These are phyloP conservation scores for Crotophaga sulcirostris DNA, from an alignment of 2,113 vertebrate species.

Conservation along the genomic window DNA sequence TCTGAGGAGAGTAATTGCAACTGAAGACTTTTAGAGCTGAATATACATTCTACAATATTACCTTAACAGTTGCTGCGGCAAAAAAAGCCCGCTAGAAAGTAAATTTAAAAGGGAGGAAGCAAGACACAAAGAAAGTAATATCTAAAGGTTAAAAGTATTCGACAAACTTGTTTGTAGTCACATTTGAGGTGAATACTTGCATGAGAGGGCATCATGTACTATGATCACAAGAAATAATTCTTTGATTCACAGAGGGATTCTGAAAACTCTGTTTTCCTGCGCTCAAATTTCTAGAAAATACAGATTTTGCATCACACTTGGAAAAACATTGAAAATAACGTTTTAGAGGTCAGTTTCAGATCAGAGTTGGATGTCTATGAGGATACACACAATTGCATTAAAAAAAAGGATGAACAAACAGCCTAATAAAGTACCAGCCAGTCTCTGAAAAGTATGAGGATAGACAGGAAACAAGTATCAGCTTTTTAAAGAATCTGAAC, in stretches of 20 bases:
- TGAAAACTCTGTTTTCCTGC: neutral
- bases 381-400: rapidly evolving
- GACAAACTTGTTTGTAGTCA: neutral
- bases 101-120: neutral
- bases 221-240: neutral
- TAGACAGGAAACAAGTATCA: neutral
- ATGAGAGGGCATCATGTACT: neutral
- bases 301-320: neutral
- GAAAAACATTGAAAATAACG: neutral
- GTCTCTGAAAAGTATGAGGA: neutral
- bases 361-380: neutral
- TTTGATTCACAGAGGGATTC: neutral
- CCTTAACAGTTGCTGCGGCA: neutral
- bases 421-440: neutral
- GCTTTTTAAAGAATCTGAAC: neutral
- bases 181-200: neutral
- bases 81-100: neutral
- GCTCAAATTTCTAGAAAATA: neutral
- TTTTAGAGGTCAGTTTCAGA: neutral
- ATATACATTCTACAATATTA: neutral
- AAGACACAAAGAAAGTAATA: neutral
- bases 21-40: neutral
- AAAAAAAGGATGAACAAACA: neutral
- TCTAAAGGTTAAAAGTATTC: neutral
- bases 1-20: neutral